Percentiles rank a stretch among this genome's conserved stretches.
phyloP scores from a whole-genome alignment of 2,797 vertebrate genomes.

The Discoglossus pictus region DNA sequence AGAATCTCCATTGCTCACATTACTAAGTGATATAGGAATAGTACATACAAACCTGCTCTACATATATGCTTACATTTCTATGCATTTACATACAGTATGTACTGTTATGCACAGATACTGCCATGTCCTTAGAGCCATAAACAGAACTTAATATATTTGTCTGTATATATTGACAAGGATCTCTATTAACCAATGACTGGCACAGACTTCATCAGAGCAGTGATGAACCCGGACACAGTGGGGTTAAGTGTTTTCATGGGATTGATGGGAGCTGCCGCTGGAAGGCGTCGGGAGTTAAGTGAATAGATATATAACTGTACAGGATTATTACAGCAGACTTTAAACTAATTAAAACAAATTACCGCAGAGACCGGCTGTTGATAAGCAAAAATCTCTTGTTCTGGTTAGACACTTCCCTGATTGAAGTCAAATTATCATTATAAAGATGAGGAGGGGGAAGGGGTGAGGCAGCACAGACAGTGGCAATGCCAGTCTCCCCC shows the following conservation, averaged over 20 bases:
- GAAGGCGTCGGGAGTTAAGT: slow-evolving; percentile 49
- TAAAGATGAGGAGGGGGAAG: slow-evolving; percentile 54
- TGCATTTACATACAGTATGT: no score
- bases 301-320: slow-evolving; percentile 53
- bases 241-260: slow-evolving; percentile 41
- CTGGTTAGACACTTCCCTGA: slow-evolving; percentile 54
- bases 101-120: no score
- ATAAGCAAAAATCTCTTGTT: slow-evolving; percentile 55
- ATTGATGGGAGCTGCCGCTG: slow-evolving; percentile 47
- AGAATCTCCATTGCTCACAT: no score
- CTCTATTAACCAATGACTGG: no score
- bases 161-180: no score
- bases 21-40: no score
- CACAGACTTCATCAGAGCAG: no score
- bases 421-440: slow-evolving; percentile 55
- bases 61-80: no score
- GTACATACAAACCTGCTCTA: no score
- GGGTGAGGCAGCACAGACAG: slow-evolving; percentile 24
- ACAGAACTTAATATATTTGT: no score
- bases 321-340: slow-evolving; percentile 57
- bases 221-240: slow-evolving; percentile 1
- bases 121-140: no score
- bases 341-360: slow-evolving; percentile 60
- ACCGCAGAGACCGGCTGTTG: slow-evolving; percentile 54
- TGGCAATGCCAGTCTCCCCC: slow-evolving; percentile 10